Conservation (phyloP, 2,888 invertebrate species). For the Buathra laborator region DNA sequence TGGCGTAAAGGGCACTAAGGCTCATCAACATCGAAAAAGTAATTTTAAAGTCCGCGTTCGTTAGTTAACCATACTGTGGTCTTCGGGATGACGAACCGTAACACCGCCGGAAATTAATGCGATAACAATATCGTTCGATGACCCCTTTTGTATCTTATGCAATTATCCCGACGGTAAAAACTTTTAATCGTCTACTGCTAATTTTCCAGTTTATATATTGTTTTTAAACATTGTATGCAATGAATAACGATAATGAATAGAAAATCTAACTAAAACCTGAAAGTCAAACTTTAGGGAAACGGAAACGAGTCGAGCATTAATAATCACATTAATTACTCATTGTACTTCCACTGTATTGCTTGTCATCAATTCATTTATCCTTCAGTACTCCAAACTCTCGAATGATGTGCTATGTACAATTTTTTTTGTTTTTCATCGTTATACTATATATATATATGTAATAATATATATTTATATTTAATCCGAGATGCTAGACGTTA, state of each 20-base stretch:
- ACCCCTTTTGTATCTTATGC: too few relatives aligned
- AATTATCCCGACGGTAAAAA: too few relatives aligned
- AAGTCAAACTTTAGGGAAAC: not conserved
- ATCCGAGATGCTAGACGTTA: constrained; percentile 32
- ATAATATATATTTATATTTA: constrained; percentile 48
- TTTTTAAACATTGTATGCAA: not conserved
- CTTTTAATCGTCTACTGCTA: too few relatives aligned
- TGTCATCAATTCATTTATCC: constrained; percentile 47
- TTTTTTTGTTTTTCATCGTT: constrained; percentile 3
- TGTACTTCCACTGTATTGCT: not conserved
- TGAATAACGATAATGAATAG: not conserved
- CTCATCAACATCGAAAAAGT: too few relatives aligned
- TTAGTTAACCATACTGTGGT: too few relatives aligned
- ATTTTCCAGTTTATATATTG: not conserved
- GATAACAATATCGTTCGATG: too few relatives aligned
- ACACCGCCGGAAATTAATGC: too few relatives aligned
- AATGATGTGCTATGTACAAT: constrained; percentile 58
- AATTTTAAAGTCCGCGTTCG: too few relatives aligned
- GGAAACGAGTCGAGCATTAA: not conserved
- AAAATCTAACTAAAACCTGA: not conserved
- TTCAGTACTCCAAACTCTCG: constrained; percentile 27
- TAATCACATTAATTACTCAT: constrained; percentile 11
- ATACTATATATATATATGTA: constrained; percentile 5
- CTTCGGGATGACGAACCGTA: too few relatives aligned
- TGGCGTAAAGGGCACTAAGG: too few relatives aligned